Evolutionary conservation across 2,113 vertebrate species (phyloP).

Genomic region (Aramus guarauna): DNA sequence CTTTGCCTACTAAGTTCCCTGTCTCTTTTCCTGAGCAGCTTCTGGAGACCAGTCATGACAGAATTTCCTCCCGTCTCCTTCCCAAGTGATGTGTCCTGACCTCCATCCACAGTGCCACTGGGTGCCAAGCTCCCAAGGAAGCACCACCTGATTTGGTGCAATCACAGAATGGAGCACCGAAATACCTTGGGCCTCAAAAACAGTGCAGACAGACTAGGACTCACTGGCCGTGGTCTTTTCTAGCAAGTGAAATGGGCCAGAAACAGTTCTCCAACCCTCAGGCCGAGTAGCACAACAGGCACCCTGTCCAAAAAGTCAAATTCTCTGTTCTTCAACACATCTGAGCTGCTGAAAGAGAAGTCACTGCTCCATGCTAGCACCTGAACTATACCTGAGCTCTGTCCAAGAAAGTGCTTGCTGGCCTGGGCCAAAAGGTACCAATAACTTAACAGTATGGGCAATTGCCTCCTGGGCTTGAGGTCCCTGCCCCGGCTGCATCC

Average conservation of each 20-base stretch:
- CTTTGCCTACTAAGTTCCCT: background rate
- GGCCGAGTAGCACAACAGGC: background rate
- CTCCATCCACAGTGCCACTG: background rate
- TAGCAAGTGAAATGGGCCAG: background rate
- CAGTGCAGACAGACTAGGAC: background rate
- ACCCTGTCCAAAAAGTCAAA: background rate
- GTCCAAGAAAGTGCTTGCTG: background rate
- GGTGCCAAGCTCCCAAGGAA: background rate
- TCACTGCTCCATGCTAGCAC: background rate
- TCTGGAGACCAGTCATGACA: background rate
- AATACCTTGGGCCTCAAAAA: background rate
- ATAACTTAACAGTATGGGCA: background rate
- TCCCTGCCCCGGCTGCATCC: background rate
- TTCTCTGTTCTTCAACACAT: background rate
- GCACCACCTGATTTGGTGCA: background rate
- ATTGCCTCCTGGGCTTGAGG: background rate
- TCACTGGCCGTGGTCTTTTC: background rate
- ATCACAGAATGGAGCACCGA: background rate
- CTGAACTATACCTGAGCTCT: background rate
- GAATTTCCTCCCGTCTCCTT: background rate
- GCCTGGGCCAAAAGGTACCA: background rate
- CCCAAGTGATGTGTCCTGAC: background rate
- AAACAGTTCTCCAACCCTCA: background rate
- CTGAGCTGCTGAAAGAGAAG: background rate
- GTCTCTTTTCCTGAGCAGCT: background rate